Evolutionary conservation across 2,888 invertebrate species (phyloP).

Genomic region (Gastracanthus pulcherrimus): DNA sequence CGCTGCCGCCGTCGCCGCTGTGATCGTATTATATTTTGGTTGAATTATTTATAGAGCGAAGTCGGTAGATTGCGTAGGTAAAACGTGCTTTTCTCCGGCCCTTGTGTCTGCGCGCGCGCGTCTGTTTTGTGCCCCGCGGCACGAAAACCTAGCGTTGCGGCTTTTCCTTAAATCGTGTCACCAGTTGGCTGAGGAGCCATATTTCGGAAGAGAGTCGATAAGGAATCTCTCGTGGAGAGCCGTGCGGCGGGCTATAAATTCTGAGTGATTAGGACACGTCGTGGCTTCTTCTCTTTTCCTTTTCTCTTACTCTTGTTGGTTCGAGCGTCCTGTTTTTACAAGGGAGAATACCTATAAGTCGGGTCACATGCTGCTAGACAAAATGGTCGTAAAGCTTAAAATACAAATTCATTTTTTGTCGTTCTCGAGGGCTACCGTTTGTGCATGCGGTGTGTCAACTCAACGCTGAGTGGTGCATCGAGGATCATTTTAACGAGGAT

Average conservation of each 20-base stretch:
- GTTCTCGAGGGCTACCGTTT: background rate
- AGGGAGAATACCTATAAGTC: background rate
- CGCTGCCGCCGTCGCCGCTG: too few species aligned
- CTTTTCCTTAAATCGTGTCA: conserved; percentile 16
- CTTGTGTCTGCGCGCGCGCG: conserved; percentile 1
- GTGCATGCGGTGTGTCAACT: background rate
- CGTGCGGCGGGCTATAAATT: conserved; percentile 27
- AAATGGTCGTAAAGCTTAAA: conserved; percentile 40
- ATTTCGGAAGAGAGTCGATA: conserved; percentile 20
- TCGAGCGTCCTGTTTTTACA: background rate
- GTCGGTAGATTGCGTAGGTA: conserved; percentile 52
- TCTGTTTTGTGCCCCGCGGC: too few species aligned
- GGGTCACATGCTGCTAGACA: conserved; percentile 3
- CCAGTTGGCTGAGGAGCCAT: conserved; percentile 5
- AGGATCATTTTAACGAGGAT: too few species aligned
- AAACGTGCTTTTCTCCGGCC: conserved; percentile 48
- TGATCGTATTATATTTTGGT: conserved; percentile 70
- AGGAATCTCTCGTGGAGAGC: conserved; percentile 38
- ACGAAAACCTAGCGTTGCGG: too few species aligned
- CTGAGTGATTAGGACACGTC: conserved; percentile 47
- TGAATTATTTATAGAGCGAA: conserved; percentile 75
- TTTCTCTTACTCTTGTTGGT: background rate
- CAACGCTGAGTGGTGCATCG: background rate
- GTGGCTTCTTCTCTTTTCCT: conserved; percentile 13
- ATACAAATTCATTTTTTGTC: conserved; percentile 45